Evolutionary conservation across 2,888 invertebrate species (phyloP).

Genomic region (Brachylomia viminalis): DNA sequence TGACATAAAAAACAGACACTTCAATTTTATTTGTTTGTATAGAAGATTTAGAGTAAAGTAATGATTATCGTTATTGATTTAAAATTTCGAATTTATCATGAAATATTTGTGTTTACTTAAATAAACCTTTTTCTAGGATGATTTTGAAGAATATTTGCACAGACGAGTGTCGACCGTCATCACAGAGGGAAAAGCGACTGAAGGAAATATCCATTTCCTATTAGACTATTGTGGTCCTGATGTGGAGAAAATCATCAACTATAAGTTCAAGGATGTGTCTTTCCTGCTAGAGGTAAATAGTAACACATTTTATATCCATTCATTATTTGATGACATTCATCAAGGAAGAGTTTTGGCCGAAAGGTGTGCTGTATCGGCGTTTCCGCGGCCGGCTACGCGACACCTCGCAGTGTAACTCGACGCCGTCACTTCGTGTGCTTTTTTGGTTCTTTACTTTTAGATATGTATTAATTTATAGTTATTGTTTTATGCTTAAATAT

Average conservation of each 20-base stretch:
- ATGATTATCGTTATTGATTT: not conserved
- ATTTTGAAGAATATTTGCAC: constrained; percentile 72
- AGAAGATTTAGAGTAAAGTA: not conserved
- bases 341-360: too few relatives aligned
- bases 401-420: too few relatives aligned
- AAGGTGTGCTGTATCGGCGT: too few relatives aligned
- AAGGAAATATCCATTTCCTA: constrained; percentile 86
- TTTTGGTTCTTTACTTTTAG: too few relatives aligned
- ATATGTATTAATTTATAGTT: too few relatives aligned
- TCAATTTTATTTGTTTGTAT: too few relatives aligned
- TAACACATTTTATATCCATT: not conserved
- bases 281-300: constrained; percentile 93
- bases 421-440: too few relatives aligned
- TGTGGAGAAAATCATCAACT: constrained; percentile 92
- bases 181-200: constrained; percentile 75
- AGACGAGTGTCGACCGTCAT: constrained; percentile 82
- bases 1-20: too few relatives aligned
- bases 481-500: too few relatives aligned
- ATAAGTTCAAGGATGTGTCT: constrained; percentile 95
- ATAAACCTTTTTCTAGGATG: constrained; percentile 73
- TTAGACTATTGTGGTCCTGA: constrained; percentile 82
- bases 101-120: not conserved
- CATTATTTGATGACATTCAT: too few relatives aligned
- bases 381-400: too few relatives aligned
- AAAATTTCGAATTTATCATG: not conserved